Base-by-base conservation (phyloP, 2,888 invertebrate species). In the Metopia argyrocephala region DNA sequence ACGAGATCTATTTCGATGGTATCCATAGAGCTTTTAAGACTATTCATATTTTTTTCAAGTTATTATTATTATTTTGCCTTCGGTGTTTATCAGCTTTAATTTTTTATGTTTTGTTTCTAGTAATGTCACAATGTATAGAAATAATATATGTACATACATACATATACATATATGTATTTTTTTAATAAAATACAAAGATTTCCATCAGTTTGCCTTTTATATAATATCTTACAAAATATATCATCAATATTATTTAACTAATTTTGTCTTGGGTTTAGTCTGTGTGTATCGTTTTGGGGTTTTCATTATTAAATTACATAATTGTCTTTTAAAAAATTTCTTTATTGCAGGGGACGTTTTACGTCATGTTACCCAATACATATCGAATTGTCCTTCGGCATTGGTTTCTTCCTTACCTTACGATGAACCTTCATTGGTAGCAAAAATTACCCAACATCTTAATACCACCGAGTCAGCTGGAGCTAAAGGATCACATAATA, bases 341-440 rank as follows among this genome's bases (percentile, higher is more conserved):
- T 48, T 31, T 25, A 21, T 79, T 45, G 9, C 28, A 88, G 87
- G 85, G 83, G 86, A 87, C 50, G 83, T 86, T 73, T 81, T 88
- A 20, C 86, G 86, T 28, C 85, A 86, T 83, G 86, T 87, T 57
- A 87, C 87, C 28, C 85, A 86, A 76, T 86, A 87, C 82, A 87
- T 89, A 83, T 86, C 87, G 45, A 86, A 87, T 61, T 86, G 85
- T 78, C 87, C 87, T 20, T 85, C 85, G 23, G 85, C 86, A 4
- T 83, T 87, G 31, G 85, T 85, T 3, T 85, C 84, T 21, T 84
- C 85, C 18, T 75, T 87, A 65, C 86, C 87, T 3, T 87, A 85
- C 69, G 87, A 88, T 85, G 88, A 88, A 76, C 82, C 85, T 59
- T 85, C 87, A 9, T 68, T 88, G 75, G 82, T 86, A 23, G 78